Evolutionary conservation across 2,797 vertebrate species (phyloP), one percentile per base, ranked within the genome.

Genomic region (Triplophysa bombifrons): DNA sequence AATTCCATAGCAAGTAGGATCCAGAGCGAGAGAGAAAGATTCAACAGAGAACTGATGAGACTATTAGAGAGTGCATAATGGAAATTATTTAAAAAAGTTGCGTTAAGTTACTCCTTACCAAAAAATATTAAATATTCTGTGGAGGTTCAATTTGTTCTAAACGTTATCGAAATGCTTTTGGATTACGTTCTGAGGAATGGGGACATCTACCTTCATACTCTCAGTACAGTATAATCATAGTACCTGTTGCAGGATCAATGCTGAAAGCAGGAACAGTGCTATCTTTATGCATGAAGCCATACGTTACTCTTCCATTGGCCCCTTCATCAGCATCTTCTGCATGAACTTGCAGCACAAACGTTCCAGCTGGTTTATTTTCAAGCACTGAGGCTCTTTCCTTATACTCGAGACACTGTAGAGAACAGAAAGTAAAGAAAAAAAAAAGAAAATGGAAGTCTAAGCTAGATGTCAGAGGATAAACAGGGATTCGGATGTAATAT

Each of bases 231-330:
- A 38, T 38, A 55, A 34, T 56, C 1, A 1, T 9, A 72, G 84
- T 92, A 97, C 96, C 96, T 76, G 95, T 96, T 60, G 96, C 95
- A 16, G 95, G 94, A 83, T 97, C 93, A 68, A 97, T 95, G 70
- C 89, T 95, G 86, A 97, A 97, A 3, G 95, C 93, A 0, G 96
- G 95, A 3, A 94, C 87, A 3, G 93, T 93, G 83, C 94, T 94
- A 89, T 94, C 94, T 89, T 96, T 95, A 88, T 96, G 95, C 94
- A 97, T 94, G 87, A 97, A 94, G 83, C 96, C 94, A 0, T 96
- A 97, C 46, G 94, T 94, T 82, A 97, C 96, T 87, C 91, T 80
- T 20, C 96, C 95, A 66, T 96, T 97, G 86, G 91, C 91, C 79
- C 96, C 96, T 82, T 95, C 95, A 56, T 97, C 96, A 25, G 94